Evolutionary conservation across 2,797 vertebrate species (phyloP).

Genomic region (Ceryle rudis): DNA sequence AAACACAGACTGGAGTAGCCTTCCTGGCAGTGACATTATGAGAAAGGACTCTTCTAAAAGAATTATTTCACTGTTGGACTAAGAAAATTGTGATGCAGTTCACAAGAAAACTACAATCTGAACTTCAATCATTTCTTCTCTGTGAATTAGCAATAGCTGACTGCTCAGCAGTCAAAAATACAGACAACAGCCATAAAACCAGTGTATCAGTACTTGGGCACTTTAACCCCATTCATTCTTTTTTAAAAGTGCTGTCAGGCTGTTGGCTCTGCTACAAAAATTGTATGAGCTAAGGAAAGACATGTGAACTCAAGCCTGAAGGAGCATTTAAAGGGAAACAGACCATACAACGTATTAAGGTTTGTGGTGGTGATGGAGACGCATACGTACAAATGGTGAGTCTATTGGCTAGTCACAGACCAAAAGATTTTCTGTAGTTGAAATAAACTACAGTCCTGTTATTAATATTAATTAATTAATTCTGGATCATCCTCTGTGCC

Average conservation of each 20-base stretch:
- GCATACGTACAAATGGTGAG: conserved; percentile 10
- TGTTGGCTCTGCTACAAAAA: conserved; percentile 63
- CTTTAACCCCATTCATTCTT: conserved; percentile 54
- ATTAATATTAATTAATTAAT: conserved; percentile 53
- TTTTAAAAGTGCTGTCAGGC: conserved; percentile 54
- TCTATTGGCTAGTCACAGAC: conserved; percentile 12
- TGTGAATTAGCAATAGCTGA: conserved; percentile 13
- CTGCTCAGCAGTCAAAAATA: conserved; percentile 42
- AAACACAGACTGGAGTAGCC: background rate
- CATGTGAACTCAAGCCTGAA: conserved; percentile 65
- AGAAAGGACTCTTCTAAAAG: background rate
- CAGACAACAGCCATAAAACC: conserved; percentile 38
- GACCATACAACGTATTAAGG: conserved; percentile 28
- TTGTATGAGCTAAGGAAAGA: conserved; percentile 60
- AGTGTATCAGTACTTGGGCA: background rate
- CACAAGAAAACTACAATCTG: background rate
- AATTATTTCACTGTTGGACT: background rate
- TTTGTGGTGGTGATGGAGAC: conserved; percentile 34
- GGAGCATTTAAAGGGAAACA: conserved; percentile 65
- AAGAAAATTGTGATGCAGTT: background rate
- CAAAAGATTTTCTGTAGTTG: background rate
- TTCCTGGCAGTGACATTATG: background rate
- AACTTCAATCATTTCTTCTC: background rate
- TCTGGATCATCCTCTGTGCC: conserved; percentile 18
- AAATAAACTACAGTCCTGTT: conserved; percentile 1